phyloP scores from a whole-genome alignment of 2,888 invertebrate species.

The Meandrusa payeni region DNA sequence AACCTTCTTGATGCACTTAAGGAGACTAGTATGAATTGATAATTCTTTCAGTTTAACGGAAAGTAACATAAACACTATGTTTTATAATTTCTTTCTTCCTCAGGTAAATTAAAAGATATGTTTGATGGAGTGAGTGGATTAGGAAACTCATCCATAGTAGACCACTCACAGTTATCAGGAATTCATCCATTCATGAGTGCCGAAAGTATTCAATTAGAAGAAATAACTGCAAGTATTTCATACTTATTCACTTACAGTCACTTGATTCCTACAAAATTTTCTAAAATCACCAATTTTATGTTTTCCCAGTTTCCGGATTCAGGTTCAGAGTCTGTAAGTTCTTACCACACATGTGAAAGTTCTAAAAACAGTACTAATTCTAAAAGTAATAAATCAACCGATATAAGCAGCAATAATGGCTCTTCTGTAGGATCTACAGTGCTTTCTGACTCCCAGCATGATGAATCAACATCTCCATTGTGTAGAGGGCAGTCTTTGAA shows the following conservation, averaged over 20 bases:
- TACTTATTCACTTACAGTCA: too few species aligned
- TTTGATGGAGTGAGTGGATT: slow-evolving; percentile 46
- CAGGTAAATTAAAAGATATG: slow-evolving; percentile 54
- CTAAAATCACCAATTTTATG: too few species aligned
- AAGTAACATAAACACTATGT: slow-evolving; percentile 8
- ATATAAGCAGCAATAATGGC: slow-evolving; percentile 68
- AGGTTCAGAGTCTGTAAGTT: slow-evolving; percentile 59
- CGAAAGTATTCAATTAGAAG: slow-evolving; percentile 78
- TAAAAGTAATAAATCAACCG: slow-evolving; percentile 64
- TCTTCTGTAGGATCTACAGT: slow-evolving; percentile 68
- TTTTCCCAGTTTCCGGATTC: slow-evolving; percentile 56
- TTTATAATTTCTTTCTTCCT: slow-evolving; percentile 31
- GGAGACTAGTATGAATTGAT: slow-evolving; percentile 62
- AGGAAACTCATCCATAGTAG: slow-evolving; percentile 49
- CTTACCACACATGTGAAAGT: slow-evolving; percentile 75
- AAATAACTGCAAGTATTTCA: slow-evolving; percentile 49
- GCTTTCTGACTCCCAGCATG: slow-evolving; percentile 69
- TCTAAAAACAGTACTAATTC: slow-evolving; percentile 63
- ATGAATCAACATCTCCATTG: slow-evolving; percentile 78
- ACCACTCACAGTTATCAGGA: slow-evolving; percentile 83
- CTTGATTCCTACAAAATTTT: too few species aligned
- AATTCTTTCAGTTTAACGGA: too few species aligned
- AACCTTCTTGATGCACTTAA: slow-evolving; percentile 77
- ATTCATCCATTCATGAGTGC: slow-evolving; percentile 88
- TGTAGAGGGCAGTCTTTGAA: slow-evolving; percentile 76